Conservation (phyloP, 2,113 vertebrate genomes). For the Mionectes macconnelli region DNA sequence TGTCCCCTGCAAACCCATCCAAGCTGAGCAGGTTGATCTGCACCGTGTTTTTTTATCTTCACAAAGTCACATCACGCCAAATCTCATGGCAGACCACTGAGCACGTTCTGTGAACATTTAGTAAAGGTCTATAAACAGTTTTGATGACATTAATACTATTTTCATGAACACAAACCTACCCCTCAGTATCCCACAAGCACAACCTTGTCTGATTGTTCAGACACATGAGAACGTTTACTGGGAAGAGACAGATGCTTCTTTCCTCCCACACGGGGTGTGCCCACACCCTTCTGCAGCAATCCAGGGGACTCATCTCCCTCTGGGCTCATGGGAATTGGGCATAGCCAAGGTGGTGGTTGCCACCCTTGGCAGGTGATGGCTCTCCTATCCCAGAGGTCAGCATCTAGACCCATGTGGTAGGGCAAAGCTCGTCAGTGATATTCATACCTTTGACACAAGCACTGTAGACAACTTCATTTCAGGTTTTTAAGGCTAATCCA, state of each 20-base stretch:
- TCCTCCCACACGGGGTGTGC: accelerated
- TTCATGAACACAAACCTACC: neutral
- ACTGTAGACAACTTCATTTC: neutral
- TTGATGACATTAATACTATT: neutral
- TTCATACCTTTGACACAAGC: neutral
- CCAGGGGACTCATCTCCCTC: neutral
- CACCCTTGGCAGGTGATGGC: accelerated
- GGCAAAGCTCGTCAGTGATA: neutral
- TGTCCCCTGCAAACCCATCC: neutral
- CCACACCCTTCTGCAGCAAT: neutral
- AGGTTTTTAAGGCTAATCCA: neutral
- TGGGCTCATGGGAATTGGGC: neutral
- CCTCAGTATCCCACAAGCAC: neutral
- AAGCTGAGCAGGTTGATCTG: neutral
- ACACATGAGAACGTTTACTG: accelerated
- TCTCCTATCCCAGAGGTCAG: neutral
- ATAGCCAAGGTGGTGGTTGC: neutral
- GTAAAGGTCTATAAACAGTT: neutral
- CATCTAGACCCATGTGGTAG: accelerated
- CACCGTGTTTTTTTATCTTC: neutral
- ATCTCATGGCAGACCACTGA: accelerated
- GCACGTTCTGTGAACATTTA: neutral
- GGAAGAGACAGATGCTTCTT: neutral
- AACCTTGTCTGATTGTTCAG: neutral
- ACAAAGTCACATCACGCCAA: neutral